Evolutionary conservation across 2,113 vertebrate species (phyloP), one percentile per base, ranked within the genome.

Genomic region (Chaetodon trifascialis): DNA sequence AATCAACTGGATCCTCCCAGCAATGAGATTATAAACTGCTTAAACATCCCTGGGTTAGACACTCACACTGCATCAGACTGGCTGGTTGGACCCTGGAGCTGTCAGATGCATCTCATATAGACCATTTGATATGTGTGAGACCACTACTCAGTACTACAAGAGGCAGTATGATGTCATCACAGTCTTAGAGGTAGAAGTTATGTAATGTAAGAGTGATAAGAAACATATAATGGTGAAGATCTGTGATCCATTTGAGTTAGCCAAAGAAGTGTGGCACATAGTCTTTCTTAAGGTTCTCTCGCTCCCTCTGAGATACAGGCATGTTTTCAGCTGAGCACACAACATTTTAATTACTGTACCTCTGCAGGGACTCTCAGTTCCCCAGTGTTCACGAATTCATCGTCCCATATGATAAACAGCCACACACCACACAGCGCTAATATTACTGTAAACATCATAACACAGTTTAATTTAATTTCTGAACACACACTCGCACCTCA

Each of bases 321-420:
- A 21, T 79, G 89, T 86, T 89, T 88, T 84, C 66, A 88, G 74
- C 87, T 92, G 92, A 94, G 89, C 70, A 85, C 85, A 93, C 86
- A 93, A 86, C 86, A 93, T 93, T 95, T 94, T 93, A 95, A 95
- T 95, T 93, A 94, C 75, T 66, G n/a, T 70, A 59, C 67, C 83
- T 86, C 86, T 80, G 72, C 55, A 74, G 91, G 90, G 91, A 89
- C 78, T 52, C n/a, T 40, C 23, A 59, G 64, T 47, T 94, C 92
- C 88, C 90, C 23, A 16, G 85, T 86, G 79, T 87, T 91, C 87
- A 75, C 76, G 72, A 87, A 73, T 83, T 91, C 58, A 68, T 46
- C 17, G 63, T 93, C 91, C 92, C 90, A 84, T 4, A 90, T 84
- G 86, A 93, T 67, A 86, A 91, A 87, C 83, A 91, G 69, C 52